Conservation (phyloP, 2,888 invertebrate genomes). For the Linnaemya vulpina region DNA sequence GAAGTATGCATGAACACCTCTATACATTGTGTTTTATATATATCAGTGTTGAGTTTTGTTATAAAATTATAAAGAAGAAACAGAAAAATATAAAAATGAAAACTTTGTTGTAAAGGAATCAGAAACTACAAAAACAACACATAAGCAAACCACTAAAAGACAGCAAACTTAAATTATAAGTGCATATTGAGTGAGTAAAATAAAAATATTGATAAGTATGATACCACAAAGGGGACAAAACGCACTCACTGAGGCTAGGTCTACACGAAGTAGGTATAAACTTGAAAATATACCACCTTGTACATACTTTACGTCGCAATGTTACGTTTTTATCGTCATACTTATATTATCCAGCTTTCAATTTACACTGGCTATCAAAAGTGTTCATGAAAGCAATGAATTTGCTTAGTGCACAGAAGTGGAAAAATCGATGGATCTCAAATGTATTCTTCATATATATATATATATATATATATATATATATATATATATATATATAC, state of each 20-base stretch:
- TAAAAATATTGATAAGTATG: constrained; percentile 46
- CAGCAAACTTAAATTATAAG: constrained; percentile 54
- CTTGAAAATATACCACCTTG: constrained; percentile 6
- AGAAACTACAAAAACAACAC: constrained; percentile 31
- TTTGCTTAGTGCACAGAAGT: not conserved
- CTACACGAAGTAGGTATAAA: constrained; percentile 23
- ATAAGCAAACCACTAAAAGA: constrained; percentile 35
- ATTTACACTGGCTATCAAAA: not conserved
- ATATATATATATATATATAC: not conserved
- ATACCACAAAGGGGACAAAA: constrained; percentile 45
- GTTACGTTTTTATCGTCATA: not conserved
- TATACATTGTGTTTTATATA: constrained; percentile 14
- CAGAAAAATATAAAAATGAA: constrained; percentile 1
- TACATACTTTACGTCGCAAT: not conserved
- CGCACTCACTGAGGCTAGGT: constrained; percentile 31
- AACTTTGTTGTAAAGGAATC: constrained; percentile 47
- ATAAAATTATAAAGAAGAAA: constrained; percentile 32
- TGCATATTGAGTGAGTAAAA: constrained; percentile 51
- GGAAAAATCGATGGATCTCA: not conserved
- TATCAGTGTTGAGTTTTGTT: constrained; percentile 16
- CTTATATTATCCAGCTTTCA: not conserved
- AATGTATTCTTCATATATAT: too few relatives aligned
- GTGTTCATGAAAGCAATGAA: not conserved
- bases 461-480: too few relatives aligned
- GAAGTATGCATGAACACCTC: constrained; percentile 26